A percentile compares a stretch with the other conserved stretches of the same genome.
Evolutionary conservation across 2,113 vertebrate genomes (phyloP).

Genomic region (Pelusios castaneus): DNA sequence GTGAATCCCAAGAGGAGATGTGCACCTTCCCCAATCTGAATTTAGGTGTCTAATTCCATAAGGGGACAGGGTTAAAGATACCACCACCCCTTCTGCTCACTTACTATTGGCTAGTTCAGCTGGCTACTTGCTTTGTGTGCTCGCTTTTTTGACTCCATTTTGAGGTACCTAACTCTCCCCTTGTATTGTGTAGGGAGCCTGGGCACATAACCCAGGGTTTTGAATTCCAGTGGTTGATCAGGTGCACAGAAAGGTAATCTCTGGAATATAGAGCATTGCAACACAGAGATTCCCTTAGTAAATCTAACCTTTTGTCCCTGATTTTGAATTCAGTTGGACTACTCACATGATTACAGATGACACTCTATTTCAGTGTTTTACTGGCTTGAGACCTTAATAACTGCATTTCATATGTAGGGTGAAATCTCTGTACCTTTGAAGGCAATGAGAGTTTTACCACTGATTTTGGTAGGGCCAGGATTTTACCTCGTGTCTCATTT

Average conservation of each 20-base stretch:
- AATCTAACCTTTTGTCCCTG: background rate
- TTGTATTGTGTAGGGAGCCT: background rate
- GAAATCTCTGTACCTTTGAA: background rate
- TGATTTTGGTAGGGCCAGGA: background rate
- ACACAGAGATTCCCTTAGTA: background rate
- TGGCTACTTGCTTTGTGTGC: background rate
- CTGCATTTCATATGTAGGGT: background rate
- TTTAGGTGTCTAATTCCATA: background rate
- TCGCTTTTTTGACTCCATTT: background rate
- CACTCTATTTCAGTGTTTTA: background rate
- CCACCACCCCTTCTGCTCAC: background rate
- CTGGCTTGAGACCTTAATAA: background rate
- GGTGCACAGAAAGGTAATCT: rapidly evolving
- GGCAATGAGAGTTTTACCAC: background rate
- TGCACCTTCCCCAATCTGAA: background rate
- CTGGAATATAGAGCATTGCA: background rate
- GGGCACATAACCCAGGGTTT: background rate
- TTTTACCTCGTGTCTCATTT: background rate
- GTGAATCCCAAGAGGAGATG: background rate
- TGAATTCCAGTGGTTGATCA: background rate
- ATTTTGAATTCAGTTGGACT: background rate
- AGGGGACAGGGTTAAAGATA: rapidly evolving
- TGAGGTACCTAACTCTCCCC: background rate
- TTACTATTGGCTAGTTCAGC: background rate
- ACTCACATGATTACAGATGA: background rate